Evolutionary conservation across 2,888 invertebrate species (phyloP).

Genomic region (Oscheius sp.): DNA sequence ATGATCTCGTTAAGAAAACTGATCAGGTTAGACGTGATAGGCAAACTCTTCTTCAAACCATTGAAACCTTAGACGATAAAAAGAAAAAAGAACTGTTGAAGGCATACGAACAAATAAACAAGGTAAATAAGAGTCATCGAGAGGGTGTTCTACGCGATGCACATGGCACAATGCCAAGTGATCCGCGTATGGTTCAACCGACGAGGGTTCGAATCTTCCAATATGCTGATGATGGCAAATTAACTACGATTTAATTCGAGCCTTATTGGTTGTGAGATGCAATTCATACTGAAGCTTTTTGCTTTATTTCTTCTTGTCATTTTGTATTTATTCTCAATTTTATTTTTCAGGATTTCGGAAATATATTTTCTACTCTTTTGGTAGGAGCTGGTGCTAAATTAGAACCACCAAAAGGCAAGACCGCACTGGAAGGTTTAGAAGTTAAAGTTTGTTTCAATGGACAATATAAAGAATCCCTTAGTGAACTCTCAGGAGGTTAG

Average conservation of each 20-base stretch:
- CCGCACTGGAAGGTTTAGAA: slow-evolving; percentile 88
- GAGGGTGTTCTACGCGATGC: not conserved
- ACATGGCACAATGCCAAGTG: slow-evolving; percentile 15
- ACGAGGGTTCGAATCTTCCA: slow-evolving; percentile 13
- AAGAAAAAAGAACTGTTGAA: slow-evolving; percentile 85
- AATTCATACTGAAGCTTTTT: slow-evolving; percentile 22
- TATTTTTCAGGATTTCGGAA: slow-evolving; percentile 83
- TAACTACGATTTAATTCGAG: slow-evolving; percentile 32
- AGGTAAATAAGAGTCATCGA: slow-evolving; percentile 71
- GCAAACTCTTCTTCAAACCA: slow-evolving; percentile 82
- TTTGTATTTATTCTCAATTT: not conserved
- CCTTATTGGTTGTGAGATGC: slow-evolving; percentile 1
- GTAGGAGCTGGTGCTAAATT: slow-evolving; percentile 90
- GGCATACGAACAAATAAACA: slow-evolving; percentile 87
- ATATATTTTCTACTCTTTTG: slow-evolving; percentile 90
- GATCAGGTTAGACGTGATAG: slow-evolving; percentile 83
- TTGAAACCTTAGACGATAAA: slow-evolving; percentile 88
- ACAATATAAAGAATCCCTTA: slow-evolving; percentile 93
- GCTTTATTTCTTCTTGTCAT: not conserved
- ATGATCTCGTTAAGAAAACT: slow-evolving; percentile 82
- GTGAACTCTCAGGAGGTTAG: slow-evolving; percentile 93
- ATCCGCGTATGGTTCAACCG: not conserved
- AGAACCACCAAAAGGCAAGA: slow-evolving; percentile 81
- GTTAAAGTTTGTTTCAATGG: slow-evolving; percentile 89
- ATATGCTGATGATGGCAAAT: slow-evolving; percentile 24